Percentiles rank a stretch among this genome's conserved stretches.
Conservation (phyloP, 2,113 vertebrate genomes). For the Hucho hucho region DNA sequence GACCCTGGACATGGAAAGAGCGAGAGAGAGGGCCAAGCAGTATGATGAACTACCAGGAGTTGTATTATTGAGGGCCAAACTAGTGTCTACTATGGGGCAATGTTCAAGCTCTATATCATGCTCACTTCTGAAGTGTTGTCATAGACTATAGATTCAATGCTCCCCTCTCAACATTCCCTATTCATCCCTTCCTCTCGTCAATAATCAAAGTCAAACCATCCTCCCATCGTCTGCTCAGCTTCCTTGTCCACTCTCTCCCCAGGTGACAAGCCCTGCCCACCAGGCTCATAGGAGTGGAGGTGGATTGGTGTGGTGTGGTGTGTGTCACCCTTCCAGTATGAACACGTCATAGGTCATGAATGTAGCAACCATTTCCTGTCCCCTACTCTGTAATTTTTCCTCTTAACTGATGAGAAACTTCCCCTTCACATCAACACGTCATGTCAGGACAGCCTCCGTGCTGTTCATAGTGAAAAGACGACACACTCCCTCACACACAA, state of each 20-base stretch:
- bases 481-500: slow-evolving; percentile 10
- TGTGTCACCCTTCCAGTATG: slow-evolving; percentile 16
- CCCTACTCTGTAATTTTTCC: slow-evolving; percentile 36
- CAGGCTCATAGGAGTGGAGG: too few relatives aligned
- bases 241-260: too few relatives aligned
- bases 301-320: neutral
- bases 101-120: neutral
- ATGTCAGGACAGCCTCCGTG: neutral
- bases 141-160: neutral
- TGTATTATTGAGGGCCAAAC: slow-evolving; percentile 16
- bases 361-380: slow-evolving; percentile 26
- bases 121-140: neutral
- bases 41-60: slow-evolving; percentile 27
- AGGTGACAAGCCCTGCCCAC: too few relatives aligned
- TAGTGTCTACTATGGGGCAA: neutral
- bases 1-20: slow-evolving; percentile 54
- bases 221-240: too few relatives aligned
- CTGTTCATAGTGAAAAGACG: slow-evolving; percentile 8
- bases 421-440: slow-evolving; percentile 22
- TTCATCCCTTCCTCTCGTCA: too few relatives aligned
- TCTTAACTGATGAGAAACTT: slow-evolving; percentile 35
- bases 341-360: slow-evolving; percentile 30
- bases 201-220: too few relatives aligned
- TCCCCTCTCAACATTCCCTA: neutral
- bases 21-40: slow-evolving; percentile 9